Conservation (phyloP, 2,797 vertebrate genomes). For the Dendrocincla tyrannina region DNA sequence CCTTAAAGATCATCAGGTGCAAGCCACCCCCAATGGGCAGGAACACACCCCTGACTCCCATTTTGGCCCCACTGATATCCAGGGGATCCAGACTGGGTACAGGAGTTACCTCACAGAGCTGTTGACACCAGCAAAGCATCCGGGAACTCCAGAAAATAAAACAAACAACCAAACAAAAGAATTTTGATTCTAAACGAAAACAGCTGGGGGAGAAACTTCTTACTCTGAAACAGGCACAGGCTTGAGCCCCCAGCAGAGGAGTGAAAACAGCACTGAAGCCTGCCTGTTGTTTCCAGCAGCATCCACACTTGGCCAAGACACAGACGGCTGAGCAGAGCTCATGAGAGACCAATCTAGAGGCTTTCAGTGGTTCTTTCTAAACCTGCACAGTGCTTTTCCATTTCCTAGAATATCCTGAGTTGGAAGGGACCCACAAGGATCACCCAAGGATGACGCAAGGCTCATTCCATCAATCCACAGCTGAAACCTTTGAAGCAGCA, state of each 20-base stretch:
- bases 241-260: rapidly evolving
- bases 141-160: background rate
- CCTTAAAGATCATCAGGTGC: background rate
- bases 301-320: background rate
- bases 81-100: background rate
- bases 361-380: background rate
- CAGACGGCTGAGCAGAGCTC: background rate
- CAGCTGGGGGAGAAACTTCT: background rate
- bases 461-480: background rate
- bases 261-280: background rate
- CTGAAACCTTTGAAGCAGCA: background rate
- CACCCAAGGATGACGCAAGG: background rate
- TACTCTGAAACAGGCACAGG: background rate
- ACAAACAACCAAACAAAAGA: too few relatives aligned
- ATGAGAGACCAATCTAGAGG: background rate
- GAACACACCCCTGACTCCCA: rapidly evolving
- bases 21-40: background rate
- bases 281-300: background rate
- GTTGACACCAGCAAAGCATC: background rate
- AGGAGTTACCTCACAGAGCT: background rate
- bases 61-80: background rate
- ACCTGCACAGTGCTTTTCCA: background rate
- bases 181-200: background rate
- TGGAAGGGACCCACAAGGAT: background rate
- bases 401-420: background rate